A percentile compares a stretch with the other conserved stretches of the same genome.
These are phyloP conservation scores for Daubentonia madagascariensis DNA, from an alignment of 2,113 vertebrate species.

Conservation along the genomic window DNA sequence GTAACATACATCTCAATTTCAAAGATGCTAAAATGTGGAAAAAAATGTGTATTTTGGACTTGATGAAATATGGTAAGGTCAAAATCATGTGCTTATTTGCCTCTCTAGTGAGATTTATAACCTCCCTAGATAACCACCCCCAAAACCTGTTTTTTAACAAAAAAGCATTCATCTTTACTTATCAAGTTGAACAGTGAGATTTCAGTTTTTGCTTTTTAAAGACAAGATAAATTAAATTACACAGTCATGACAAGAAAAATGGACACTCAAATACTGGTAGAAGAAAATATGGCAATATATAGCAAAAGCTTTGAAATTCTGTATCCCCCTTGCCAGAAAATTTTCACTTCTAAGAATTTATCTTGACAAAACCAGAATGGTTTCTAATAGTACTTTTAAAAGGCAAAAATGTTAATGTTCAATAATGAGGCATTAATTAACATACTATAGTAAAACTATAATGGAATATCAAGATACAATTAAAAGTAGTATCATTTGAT, in stretches of 20 bases:
- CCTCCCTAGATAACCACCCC: not conserved
- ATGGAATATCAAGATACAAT: not conserved
- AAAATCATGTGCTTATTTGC: not conserved
- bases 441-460: not conserved
- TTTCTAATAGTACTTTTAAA: not conserved
- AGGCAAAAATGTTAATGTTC: not conserved
- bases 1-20: not conserved
- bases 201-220: not conserved
- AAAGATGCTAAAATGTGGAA: not conserved
- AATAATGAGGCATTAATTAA: not conserved
- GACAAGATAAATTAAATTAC: not conserved
- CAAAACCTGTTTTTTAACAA: not conserved
- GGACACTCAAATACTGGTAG: not conserved
- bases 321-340: not conserved
- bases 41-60: not conserved
- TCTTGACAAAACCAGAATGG: not conserved
- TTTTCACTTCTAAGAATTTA: not conserved
- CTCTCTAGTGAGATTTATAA: slow-evolving; percentile 4
- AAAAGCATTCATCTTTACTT: not conserved
- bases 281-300: not conserved
- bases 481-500: not conserved
- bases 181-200: not conserved
- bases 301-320: not conserved
- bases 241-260: not conserved
- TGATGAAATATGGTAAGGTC: not conserved